Evolutionary conservation across 2,113 vertebrate genomes (phyloP).

Genomic region (Phalacrocorax aristotelis): DNA sequence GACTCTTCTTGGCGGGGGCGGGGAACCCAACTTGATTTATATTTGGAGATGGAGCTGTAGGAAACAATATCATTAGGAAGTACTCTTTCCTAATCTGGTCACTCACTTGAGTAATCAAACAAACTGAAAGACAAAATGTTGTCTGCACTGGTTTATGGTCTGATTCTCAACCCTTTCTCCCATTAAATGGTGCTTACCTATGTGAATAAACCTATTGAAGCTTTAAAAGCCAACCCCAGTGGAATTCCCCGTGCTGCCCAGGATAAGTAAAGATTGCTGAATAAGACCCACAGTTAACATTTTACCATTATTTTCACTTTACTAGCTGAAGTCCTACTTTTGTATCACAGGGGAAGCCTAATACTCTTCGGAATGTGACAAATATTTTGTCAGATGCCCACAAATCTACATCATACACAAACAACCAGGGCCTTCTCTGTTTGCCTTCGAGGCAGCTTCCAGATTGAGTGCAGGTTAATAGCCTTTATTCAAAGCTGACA

Average conservation of each 20-base stretch:
- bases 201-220: neutral
- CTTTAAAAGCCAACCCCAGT: neutral
- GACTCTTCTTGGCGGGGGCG: neutral
- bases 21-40: neutral
- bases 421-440: neutral
- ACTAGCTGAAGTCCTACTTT: neutral
- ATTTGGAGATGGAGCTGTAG: neutral
- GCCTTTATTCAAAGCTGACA: neutral
- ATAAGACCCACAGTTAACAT: neutral
- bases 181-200: neutral
- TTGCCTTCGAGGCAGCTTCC: neutral
- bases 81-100: neutral
- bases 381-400: neutral
- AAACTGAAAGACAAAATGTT: neutral
- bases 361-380: neutral
- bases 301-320: neutral
- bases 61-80: neutral
- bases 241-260: neutral
- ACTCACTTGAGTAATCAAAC: neutral
- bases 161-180: neutral
- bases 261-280: neutral
- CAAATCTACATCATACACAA: neutral
- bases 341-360: neutral
- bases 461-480: neutral
- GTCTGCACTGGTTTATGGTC: neutral